Percentiles rank a stretch among this genome's conserved stretches.
These are phyloP conservation scores for Capromys pilorides DNA, from an alignment of 2,797 vertebrate genomes.

Conservation along the genomic window DNA sequence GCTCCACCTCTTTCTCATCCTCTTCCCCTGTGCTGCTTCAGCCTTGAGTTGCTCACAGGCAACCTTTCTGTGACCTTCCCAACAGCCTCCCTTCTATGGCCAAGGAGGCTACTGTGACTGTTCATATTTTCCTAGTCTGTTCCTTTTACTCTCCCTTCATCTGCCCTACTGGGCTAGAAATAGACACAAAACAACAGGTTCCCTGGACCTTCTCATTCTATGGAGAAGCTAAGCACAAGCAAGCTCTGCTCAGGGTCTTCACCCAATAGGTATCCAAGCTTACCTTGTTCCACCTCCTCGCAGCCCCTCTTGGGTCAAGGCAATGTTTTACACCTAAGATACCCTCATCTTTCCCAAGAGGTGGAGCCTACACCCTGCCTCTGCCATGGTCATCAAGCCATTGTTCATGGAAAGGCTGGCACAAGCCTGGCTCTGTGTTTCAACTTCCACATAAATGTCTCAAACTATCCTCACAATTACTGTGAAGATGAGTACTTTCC, in stretches of 20 bases:
- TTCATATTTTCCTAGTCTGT: not conserved
- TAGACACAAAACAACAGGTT: not conserved
- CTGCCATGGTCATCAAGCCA: rapidly evolving
- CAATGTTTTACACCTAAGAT: not conserved
- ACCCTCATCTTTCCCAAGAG: not conserved
- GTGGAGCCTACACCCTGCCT: not conserved
- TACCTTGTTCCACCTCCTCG: not conserved
- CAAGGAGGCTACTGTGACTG: too few species aligned
- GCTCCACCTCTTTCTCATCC: rapidly evolving
- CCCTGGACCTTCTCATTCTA: not conserved
- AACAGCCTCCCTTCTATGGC: too few species aligned
- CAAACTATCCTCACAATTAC: not conserved
- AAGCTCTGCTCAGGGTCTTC: not conserved
- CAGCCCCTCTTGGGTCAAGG: not conserved
- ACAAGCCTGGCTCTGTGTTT: not conserved
- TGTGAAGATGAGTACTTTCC: not conserved
- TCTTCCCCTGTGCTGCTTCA: not conserved
- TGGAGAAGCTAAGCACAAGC: not conserved
- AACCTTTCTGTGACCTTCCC: too few species aligned
- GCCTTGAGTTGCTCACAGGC: not conserved
- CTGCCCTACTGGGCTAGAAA: not conserved
- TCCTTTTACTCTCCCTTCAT: not conserved
- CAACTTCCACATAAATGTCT: not conserved
- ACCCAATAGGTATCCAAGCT: not conserved
- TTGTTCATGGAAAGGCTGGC: not conserved